These are phyloP conservation scores for Orthonevra nobilis DNA, from an alignment of 2,888 invertebrate species.

Conservation along the genomic window DNA sequence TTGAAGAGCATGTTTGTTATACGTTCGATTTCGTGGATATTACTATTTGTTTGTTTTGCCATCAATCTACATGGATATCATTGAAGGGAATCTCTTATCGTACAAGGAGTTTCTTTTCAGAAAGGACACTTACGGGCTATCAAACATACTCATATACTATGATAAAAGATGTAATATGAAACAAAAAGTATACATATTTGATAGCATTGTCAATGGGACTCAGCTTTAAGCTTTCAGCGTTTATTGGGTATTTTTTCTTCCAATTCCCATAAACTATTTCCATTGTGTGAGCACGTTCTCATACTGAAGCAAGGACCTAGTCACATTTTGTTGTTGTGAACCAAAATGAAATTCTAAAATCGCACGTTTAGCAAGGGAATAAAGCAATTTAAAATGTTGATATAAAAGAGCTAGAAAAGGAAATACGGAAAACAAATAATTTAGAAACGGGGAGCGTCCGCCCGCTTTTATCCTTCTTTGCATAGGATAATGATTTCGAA, in stretches of 20 bases:
- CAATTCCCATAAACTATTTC: not conserved
- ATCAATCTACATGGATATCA: conserved; percentile 35
- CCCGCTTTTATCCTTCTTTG: conserved; percentile 33
- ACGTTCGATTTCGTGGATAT: conserved; percentile 31
- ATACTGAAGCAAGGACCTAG: not conserved
- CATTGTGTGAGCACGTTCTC: not conserved
- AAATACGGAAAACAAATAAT: conserved; percentile 17
- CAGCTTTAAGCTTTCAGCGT: no score
- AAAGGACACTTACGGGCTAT: not conserved
- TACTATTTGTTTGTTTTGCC: conserved; percentile 45
- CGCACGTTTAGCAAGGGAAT: conserved; percentile 4
- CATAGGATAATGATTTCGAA: conserved; percentile 51
- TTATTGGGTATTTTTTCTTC: not conserved
- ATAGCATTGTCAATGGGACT: not conserved
- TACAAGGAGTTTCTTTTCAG: conserved; percentile 20
- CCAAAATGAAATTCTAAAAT: conserved; percentile 34
- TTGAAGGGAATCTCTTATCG: conserved; percentile 20
- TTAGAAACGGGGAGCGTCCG: not conserved
- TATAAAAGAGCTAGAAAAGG: not conserved
- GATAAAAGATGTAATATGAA: conserved; percentile 4
- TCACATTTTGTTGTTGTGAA: not conserved
- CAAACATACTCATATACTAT: no score
- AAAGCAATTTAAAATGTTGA: no score
- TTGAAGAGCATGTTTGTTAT: conserved; percentile 26
- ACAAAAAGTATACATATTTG: not conserved